A percentile compares a stretch with the other conserved stretches of the same genome.
These are phyloP conservation scores for Sander vitreus DNA, from an alignment of 2,113 vertebrate genomes.

Conservation along the genomic window DNA sequence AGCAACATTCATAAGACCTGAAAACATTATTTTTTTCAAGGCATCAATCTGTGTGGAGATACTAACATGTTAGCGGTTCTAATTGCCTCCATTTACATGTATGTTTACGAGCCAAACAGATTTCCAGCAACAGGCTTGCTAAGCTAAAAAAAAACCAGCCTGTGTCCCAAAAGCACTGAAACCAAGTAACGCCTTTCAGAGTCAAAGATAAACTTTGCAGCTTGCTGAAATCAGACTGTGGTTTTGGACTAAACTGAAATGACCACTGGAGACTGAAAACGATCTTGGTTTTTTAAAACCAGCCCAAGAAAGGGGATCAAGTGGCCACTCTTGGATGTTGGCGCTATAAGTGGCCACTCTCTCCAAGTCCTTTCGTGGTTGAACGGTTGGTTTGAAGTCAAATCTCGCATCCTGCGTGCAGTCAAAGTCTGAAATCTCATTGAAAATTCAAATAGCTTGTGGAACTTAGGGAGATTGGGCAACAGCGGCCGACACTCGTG, in stretches of 20 bases:
- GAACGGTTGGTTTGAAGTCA: slow-evolving; percentile 44
- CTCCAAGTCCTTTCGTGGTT: slow-evolving; percentile 51
- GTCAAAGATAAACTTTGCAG: slow-evolving; percentile 38
- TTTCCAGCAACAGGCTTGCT: neutral
- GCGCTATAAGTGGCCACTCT: slow-evolving; percentile 12
- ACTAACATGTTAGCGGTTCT: neutral
- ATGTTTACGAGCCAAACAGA: neutral
- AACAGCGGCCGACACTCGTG: slow-evolving; percentile 32
- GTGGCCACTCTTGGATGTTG: slow-evolving; percentile 36
- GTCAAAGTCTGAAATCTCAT: slow-evolving; percentile 48
- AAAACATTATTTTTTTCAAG: neutral
- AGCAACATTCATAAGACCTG: neutral
- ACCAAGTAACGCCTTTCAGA: neutral
- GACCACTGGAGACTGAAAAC: slow-evolving; percentile 37
- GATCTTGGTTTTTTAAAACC: slow-evolving; percentile 21
- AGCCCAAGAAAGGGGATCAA: slow-evolving; percentile 25
- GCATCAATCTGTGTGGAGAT: neutral
- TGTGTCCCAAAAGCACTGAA: slow-evolving; percentile 3
- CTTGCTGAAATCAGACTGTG: slow-evolving; percentile 23
- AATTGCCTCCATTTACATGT: neutral
- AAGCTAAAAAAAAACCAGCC: slow-evolving; percentile 23
- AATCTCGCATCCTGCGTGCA: slow-evolving; percentile 53
- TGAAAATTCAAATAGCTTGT: slow-evolving; percentile 37
- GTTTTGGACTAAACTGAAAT: slow-evolving; percentile 30
- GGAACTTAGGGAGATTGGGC: slow-evolving; percentile 31